Evolutionary conservation across 2,113 vertebrate species (phyloP), one percentile per base, ranked within the genome.

Genomic region (Heterotis niloticus): DNA sequence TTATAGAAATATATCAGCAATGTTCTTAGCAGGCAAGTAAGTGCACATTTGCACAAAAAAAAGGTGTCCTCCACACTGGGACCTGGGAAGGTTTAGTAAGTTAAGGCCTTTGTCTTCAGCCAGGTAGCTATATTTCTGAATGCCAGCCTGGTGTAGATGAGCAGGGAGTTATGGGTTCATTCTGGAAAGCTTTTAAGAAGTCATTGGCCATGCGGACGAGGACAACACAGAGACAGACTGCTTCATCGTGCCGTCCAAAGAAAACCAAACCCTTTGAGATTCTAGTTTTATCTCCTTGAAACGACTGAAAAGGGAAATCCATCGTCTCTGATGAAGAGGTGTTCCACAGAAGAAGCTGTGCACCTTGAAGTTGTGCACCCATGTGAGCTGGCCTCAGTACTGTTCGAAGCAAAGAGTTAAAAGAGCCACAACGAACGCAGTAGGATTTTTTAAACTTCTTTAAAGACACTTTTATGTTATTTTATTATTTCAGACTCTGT

Each of bases 1-100:
- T 51, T 20, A 20, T 52, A 52, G 34, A 52, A 71, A 71, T 7
- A 52, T 57, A 57, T 56, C 54, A 74, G 24, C 3, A 56, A 52
- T 71, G 51, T 54, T 54, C 11, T 70, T 70, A n/a, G 12, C 3
- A 73, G 56, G n/a, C 23, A 72, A 72, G 69, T 44, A 72, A 72
- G 69, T 73, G 34, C 51, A 75, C 62, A 75, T 71, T 1, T 67
- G 54, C 67, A 26, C 51, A 79, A 12, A 69, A 78, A 59, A 71
- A 75, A 75, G 12, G 51, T 54, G 71, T 71, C 29, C 57, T 70
- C 28, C 12, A n/a, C 44, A 60, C 17, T 79, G 29, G 20, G 64
- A 78, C 17, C 23, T 13, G 26, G 59, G 23, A 64, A 74, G 2
- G 59, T 44, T 44, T 74, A 29, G 28, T 18, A 44, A 66, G 73